Evolutionary conservation across 2,888 invertebrate species (phyloP).

Genomic region (Tetanocera ferruginea): DNA sequence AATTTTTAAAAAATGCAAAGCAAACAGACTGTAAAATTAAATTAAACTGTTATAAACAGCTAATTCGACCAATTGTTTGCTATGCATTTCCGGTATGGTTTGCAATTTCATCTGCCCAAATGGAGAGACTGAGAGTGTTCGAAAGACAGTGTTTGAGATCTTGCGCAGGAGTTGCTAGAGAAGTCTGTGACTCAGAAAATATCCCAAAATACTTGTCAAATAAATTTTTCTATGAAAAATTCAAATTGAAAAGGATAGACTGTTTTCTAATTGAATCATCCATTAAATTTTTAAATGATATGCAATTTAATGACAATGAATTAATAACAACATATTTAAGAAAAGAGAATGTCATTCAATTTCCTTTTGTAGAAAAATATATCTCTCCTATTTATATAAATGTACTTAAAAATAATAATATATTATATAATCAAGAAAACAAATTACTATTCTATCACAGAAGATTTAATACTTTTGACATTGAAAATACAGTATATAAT

Average conservation of each 20-base stretch:
- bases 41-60: no score
- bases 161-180: not conserved
- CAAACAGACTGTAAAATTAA: no score
- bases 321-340: not conserved
- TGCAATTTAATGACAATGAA: not conserved
- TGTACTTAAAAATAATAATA: not conserved
- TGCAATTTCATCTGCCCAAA: not conserved
- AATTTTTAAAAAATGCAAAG: no score
- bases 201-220: not conserved
- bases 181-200: not conserved
- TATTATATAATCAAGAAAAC: not conserved
- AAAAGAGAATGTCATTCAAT: not conserved
- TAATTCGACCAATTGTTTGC: not conserved
- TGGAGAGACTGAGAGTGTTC: conserved; percentile 1
- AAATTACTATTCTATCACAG: conserved; percentile 4
- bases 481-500: not conserved
- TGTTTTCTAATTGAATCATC: not conserved
- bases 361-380: not conserved
- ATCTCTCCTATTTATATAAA: not conserved
- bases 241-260: not conserved
- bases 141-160: not conserved
- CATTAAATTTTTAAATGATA: not conserved
- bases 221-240: not conserved
- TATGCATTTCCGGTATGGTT: no score
- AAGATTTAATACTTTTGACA: not conserved